phyloP scores from a whole-genome alignment of 2,888 invertebrate genomes.

The Hemaris fuciformis region DNA sequence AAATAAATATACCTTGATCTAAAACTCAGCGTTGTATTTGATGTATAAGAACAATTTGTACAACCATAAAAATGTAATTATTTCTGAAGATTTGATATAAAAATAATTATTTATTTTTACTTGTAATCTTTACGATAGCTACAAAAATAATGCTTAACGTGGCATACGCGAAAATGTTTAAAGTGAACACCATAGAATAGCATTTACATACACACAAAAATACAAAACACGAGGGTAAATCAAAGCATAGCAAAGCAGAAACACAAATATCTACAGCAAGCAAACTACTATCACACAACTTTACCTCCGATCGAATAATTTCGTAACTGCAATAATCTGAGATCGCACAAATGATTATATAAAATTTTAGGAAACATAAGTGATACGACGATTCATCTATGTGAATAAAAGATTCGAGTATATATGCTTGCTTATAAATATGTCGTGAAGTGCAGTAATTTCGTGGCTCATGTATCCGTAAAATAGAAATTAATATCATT shows the following conservation, averaged over 20 bases:
- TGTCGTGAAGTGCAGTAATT: slow-evolving; percentile 35
- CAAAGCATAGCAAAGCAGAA: slow-evolving; percentile 19
- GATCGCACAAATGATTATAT: not conserved
- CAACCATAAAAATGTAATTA: too few species aligned
- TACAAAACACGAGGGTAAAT: slow-evolving; percentile 3
- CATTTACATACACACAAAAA: not conserved
- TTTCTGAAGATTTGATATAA: too few species aligned
- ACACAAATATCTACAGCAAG: not conserved
- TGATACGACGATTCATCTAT: too few species aligned
- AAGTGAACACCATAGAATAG: not conserved
- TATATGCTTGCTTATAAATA: too few species aligned
- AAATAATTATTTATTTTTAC: too few species aligned
- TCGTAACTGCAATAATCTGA: not conserved
- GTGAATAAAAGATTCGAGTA: too few species aligned
- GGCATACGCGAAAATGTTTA: slow-evolving; percentile 1
- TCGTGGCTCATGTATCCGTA: slow-evolving; percentile 23
- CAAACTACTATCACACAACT: slow-evolving; percentile 12
- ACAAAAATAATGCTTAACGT: not conserved
- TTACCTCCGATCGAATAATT: not conserved
- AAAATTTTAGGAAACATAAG: not conserved
- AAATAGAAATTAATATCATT: too few species aligned
- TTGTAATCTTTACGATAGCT: too few species aligned
- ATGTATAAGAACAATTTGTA: too few species aligned
- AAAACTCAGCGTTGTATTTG: too few species aligned
- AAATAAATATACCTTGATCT: too few species aligned